Evolutionary conservation across 1,140 invertebrate genomes (phyloP).

Genomic region (Zaprionus capensis): DNA sequence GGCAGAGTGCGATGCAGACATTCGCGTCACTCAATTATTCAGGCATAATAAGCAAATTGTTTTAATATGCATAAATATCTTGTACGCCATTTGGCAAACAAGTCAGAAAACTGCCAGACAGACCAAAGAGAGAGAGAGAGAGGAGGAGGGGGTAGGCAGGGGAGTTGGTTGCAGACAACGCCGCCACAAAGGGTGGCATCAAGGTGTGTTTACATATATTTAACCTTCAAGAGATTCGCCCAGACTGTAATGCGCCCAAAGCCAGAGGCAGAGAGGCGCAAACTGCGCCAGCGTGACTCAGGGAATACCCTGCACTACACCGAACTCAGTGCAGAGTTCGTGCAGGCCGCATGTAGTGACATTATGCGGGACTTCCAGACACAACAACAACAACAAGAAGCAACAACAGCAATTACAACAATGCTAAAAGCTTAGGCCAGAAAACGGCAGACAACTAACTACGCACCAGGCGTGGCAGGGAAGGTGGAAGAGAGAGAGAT

Average conservation of each 20-base stretch:
- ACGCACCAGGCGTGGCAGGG: slow-evolving; percentile 60
- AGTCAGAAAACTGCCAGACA: slow-evolving; percentile 79
- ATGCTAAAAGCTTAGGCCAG: slow-evolving; percentile 75
- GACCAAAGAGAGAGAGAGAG: slow-evolving; percentile 51
- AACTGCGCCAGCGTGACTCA: background rate
- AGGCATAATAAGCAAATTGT: slow-evolving; percentile 83
- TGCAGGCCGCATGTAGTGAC: slow-evolving; percentile 30
- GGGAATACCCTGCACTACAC: background rate
- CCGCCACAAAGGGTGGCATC: slow-evolving; percentile 28
- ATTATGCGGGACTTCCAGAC: slow-evolving; percentile 36
- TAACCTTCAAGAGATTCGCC: slow-evolving; percentile 78
- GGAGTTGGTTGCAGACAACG: background rate
- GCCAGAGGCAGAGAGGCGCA: background rate
- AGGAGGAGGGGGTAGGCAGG: slow-evolving; percentile 2
- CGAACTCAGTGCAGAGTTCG: slow-evolving; percentile 7
- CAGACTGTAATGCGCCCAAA: slow-evolving; percentile 63
- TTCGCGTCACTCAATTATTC: slow-evolving; percentile 75
- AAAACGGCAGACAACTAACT: slow-evolving; percentile 76
- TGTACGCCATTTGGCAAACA: slow-evolving; percentile 82
- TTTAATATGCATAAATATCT: slow-evolving; percentile 83
- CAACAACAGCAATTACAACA: slow-evolving; percentile 46
- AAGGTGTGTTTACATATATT: slow-evolving; percentile 81
- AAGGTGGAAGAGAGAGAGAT: background rate
- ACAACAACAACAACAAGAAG: slow-evolving; percentile 24
- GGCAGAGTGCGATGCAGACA: slow-evolving; percentile 1